phyloP scores from a whole-genome alignment of 2,888 invertebrate species.

The Anthrax anthrax region DNA sequence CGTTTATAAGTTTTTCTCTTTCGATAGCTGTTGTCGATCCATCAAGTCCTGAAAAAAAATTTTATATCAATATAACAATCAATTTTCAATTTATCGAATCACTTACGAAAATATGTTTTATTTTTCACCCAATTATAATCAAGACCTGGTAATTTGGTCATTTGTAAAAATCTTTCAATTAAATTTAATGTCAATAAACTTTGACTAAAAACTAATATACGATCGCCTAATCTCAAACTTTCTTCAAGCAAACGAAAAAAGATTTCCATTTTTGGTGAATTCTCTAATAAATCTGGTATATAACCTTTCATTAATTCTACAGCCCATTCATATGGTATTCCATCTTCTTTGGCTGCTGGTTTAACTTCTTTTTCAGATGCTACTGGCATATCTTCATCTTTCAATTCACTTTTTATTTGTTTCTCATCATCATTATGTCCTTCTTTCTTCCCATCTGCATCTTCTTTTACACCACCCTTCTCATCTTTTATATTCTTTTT shows the following conservation, averaged over 20 bases:
- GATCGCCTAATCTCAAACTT: conserved; percentile 74
- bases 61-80: neutral
- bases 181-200: conserved; percentile 88
- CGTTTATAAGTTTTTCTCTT: conserved; percentile 88
- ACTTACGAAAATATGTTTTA: conserved; percentile 80
- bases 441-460: conserved; percentile 40
- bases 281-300: conserved; percentile 73
- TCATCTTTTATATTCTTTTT: neutral
- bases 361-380: conserved; percentile 45
- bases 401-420: neutral
- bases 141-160: conserved; percentile 51
- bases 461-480: conserved; percentile 37
- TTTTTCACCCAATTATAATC: conserved; percentile 72
- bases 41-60: conserved; percentile 55
- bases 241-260: conserved; percentile 84
- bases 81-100: conserved; percentile 5
- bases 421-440: conserved; percentile 26
- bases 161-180: conserved; percentile 83
- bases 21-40: conserved; percentile 91
- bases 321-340: conserved; percentile 83
- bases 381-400: conserved; percentile 15
- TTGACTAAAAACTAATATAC: conserved; percentile 89
- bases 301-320: conserved; percentile 72
- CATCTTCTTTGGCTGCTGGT: conserved; percentile 54
- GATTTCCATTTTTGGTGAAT: conserved; percentile 89